Evolutionary conservation across 2,888 invertebrate genomes (phyloP).

Genomic region (Dromius quadrimaculatus): DNA sequence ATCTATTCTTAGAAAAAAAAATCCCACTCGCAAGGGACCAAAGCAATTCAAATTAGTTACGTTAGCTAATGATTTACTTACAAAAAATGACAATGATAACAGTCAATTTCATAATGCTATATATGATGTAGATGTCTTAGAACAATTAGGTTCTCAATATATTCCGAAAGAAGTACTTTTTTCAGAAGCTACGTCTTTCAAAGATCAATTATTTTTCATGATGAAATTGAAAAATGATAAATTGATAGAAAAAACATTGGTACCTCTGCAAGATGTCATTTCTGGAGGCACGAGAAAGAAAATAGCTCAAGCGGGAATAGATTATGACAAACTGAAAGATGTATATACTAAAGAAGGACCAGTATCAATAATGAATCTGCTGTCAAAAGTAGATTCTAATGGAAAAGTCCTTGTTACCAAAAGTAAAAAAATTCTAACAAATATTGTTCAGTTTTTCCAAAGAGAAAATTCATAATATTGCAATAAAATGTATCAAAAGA

Average conservation of each 20-base stretch:
- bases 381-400: no score
- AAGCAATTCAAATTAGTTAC: neutral
- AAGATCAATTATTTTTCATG: no score
- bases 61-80: neutral
- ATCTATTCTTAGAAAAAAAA: constrained; percentile 37
- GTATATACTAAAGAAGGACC: neutral
- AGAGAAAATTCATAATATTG: neutral
- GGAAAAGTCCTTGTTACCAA: no score
- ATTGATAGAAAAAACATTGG: neutral
- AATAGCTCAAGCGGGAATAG: neutral
- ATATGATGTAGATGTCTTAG: neutral
- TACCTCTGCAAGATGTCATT: neutral
- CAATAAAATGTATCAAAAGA: no score
- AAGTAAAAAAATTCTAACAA: neutral
- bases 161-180: neutral
- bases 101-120: neutral
- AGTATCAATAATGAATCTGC: neutral
- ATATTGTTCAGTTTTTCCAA: neutral
- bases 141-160: neutral
- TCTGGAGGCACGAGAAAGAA: neutral
- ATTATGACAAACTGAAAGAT: neutral
- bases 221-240: neutral
- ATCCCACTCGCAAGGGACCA: neutral
- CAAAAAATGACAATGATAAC: neutral
- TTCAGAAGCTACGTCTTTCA: neutral